Evolutionary conservation across 2,797 vertebrate genomes (phyloP), one percentile per base, ranked within the genome.

Genomic region (Saxicola maurus): DNA sequence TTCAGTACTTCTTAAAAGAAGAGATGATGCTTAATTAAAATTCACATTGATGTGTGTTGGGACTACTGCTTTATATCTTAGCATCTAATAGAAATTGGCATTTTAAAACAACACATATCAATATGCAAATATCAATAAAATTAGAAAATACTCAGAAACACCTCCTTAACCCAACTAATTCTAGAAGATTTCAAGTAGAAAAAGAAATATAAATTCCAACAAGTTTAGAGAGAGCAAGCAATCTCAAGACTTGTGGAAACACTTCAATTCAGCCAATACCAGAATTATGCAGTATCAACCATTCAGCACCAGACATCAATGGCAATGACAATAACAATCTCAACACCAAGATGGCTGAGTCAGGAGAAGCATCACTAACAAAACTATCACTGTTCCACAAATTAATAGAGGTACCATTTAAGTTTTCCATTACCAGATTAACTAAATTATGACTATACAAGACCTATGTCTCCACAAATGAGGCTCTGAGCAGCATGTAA

Each of bases 41-140:
- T 35, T 59, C 37, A 37, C 11, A 15, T 1, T 24, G 6, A 5
- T 55, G 17, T 24, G 19, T 6, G 4, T 42, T 2, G 2, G 14
- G n/a, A 49, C 18, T 74, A 62, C 18, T 20, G 5, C 17, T 77
- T 73, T 37, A 5, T 42, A 37, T 53, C 13, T 62, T 33, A 37
- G 17, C 10, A 40, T 12, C 7, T 38, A 17, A 25, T 24, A 62
- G 5, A 49, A 71, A 78, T 5, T 20, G 6, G 3, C 8, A 27
- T 14, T 28, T 43, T 82, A 45, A 73, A 72, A 72, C 27, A 48
- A 27, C 7, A 4, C 1, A 3, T 71, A 20, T 37, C 37, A 31
- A 12, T 43, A 15, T 12, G 14, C 2, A 78, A 86, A 37, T 35
- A 69, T 3, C 1, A 40, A 38, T 35, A 35, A 21, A 42, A 40